These are phyloP conservation scores for Acrobasis suavella DNA, from an alignment of 2,888 invertebrate genomes.

Conservation along the genomic window DNA sequence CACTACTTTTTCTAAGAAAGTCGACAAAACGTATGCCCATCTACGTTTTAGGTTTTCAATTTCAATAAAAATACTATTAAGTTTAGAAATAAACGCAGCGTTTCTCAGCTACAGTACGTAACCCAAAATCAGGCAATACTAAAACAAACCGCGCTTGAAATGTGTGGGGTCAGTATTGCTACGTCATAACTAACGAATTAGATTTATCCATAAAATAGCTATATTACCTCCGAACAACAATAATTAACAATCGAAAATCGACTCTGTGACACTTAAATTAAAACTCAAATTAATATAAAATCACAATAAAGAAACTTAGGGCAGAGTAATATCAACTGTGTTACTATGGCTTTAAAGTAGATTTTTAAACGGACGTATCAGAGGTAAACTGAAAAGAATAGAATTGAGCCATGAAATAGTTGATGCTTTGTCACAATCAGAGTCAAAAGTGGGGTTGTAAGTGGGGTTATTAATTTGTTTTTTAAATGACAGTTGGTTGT, in stretches of 20 bases:
- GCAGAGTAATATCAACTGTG: too few species aligned
- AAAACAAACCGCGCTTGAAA: constrained; percentile 5
- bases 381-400: background rate
- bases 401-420: constrained; percentile 15
- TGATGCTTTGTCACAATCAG: background rate
- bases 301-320: too few species aligned
- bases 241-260: too few species aligned
- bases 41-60: too few species aligned
- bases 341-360: too few species aligned
- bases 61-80: too few species aligned
- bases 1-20: too few species aligned
- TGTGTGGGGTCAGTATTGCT: constrained; percentile 17
- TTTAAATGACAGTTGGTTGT: background rate
- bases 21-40: too few species aligned
- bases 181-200: constrained; percentile 17
- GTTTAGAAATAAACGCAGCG: background rate
- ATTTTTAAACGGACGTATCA: too few species aligned
- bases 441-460: constrained; percentile 2
- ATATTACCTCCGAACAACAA: too few species aligned
- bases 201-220: constrained; percentile 11
- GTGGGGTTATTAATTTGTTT: constrained; percentile 1
- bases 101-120: background rate
- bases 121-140: background rate
- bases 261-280: too few species aligned
- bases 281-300: too few species aligned